A percentile compares a stretch with the other conserved stretches of the same genome.
phyloP scores from a whole-genome alignment of 2,797 vertebrate species.

The Notamacropus eugenii region DNA sequence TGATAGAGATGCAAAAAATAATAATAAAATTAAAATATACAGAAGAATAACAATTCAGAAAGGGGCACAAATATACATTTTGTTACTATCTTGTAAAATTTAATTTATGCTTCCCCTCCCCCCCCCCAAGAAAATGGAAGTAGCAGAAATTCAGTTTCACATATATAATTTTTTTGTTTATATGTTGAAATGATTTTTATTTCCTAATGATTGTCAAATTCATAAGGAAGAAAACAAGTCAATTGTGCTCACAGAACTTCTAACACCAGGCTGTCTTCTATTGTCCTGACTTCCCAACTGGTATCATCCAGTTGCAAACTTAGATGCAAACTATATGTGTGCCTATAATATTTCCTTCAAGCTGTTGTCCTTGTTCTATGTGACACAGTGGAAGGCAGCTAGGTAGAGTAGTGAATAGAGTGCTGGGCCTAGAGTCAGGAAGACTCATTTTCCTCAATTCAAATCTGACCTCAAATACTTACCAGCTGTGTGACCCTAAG shows the following conservation, averaged over 20 bases:
- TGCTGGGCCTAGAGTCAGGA: neutral
- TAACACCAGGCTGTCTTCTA: neutral
- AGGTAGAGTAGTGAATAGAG: neutral
- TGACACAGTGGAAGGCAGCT: neutral
- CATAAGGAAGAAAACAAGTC: too few relatives aligned
- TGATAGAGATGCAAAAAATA: neutral
- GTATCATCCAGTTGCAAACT: neutral
- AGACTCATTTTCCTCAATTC: neutral
- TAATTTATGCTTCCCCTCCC: neutral
- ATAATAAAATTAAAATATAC: neutral
- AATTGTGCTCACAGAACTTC: neutral
- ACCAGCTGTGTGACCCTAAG: neutral
- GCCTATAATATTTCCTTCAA: neutral
- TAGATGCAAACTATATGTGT: neutral
- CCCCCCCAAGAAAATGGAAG: neutral
- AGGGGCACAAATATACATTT: neutral
- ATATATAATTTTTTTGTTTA: neutral
- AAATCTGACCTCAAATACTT: neutral
- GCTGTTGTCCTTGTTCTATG: neutral
- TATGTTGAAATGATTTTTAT: neutral
- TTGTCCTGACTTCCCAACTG: neutral
- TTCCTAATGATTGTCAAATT: too few relatives aligned
- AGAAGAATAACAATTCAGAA: neutral
- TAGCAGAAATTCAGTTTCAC: neutral
- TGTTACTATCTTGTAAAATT: neutral